These are phyloP conservation scores for Hyaena hyaena DNA, from an alignment of 2,113 vertebrate species.

Conservation along the genomic window DNA sequence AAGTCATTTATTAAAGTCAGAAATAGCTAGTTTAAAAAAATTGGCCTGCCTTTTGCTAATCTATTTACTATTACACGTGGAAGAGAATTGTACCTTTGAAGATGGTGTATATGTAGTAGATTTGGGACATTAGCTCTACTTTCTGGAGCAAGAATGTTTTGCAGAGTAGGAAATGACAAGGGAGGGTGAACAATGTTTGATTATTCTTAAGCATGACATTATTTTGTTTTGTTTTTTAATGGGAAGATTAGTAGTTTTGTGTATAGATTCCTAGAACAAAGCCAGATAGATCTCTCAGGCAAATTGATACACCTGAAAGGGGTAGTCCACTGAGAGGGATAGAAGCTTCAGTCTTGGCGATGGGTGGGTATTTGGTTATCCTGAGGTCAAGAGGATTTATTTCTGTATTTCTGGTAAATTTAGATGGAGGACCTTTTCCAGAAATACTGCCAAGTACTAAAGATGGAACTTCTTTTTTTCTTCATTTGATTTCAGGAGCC, in stretches of 20 bases:
- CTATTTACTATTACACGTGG: background rate
- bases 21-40: conserved; percentile 4
- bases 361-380: background rate
- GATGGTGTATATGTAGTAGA: background rate
- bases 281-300: background rate
- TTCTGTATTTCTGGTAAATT: conserved; percentile 36
- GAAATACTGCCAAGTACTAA: background rate
- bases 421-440: background rate
- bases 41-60: background rate
- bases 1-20: conserved; percentile 2
- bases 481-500: conserved; percentile 41
- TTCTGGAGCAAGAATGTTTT: conserved; percentile 45
- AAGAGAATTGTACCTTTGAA: conserved; percentile 44
- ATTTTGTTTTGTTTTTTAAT: conserved; percentile 21
- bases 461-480: background rate
- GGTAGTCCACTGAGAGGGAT: background rate
- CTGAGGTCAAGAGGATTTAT: conserved; percentile 29
- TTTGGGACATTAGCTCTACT: background rate
- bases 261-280: conserved; percentile 37
- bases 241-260: background rate
- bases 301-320: background rate
- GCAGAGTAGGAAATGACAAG: background rate
- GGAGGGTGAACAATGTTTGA: background rate
- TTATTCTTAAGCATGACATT: background rate
- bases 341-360: conserved; percentile 41